Conservation (phyloP, 2,888 invertebrate species). For the Bombylius discolor region DNA sequence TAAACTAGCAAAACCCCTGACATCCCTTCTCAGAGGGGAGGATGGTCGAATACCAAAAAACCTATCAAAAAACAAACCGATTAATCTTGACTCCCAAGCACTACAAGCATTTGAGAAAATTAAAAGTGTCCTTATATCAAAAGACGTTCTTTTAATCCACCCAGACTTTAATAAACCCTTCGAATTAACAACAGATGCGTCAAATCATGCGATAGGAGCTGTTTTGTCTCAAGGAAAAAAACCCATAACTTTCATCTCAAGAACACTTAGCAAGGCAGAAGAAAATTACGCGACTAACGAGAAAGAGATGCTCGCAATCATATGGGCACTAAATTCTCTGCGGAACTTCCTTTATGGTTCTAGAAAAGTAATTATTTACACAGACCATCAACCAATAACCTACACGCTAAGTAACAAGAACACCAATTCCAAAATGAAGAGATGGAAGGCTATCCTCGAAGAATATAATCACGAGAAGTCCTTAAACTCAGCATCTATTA, state of each 20-base stretch:
- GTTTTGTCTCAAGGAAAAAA: conserved; percentile 1
- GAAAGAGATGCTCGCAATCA: conserved; percentile 1
- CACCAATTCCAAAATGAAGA: conserved; percentile 1
- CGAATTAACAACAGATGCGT: conserved; percentile 1
- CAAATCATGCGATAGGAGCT: conserved; percentile 2
- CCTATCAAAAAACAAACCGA: conserved; percentile 3
- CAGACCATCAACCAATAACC: not conserved
- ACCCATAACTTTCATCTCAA: not conserved
- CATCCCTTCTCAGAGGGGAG: conserved; percentile 14
- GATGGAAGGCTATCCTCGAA: conserved; percentile 6
- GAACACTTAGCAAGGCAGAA: conserved; percentile 3
- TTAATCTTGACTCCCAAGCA: not conserved
- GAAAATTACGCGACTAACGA: conserved; percentile 1
- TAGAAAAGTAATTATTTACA: not conserved
- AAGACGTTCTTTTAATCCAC: conserved; percentile 1
- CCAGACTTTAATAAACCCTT: conserved; percentile 4
- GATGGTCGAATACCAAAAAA: conserved; percentile 4
- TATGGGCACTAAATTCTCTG: conserved; percentile 1
- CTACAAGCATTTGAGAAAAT: conserved; percentile 2
- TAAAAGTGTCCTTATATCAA: not conserved
- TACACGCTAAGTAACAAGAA: conserved; percentile 2
- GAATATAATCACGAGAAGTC: conserved; percentile 8
- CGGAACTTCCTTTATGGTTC: conserved; percentile 2
- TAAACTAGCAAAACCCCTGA: conserved; percentile 15
- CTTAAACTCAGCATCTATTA: conserved; percentile 11